These are phyloP conservation scores for Neodiprion lecontei DNA, from an alignment of 1,140 invertebrate species.

Conservation along the genomic window DNA sequence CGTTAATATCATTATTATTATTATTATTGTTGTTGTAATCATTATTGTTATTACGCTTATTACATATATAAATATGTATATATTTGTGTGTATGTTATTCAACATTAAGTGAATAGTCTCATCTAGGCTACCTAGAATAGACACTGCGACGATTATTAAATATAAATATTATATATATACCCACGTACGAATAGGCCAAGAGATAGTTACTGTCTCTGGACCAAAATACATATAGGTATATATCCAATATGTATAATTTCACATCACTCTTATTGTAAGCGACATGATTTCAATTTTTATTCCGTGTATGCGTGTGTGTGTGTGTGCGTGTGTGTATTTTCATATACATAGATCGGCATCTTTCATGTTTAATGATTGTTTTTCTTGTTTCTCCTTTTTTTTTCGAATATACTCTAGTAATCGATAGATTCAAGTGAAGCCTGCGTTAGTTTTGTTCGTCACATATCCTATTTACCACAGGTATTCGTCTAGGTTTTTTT, in stretches of 20 bases:
- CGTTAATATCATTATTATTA: neutral
- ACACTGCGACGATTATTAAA: slow-evolving; percentile 32
- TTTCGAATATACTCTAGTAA: neutral
- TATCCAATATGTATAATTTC: neutral
- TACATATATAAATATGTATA: no score
- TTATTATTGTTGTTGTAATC: neutral
- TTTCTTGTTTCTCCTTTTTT: neutral
- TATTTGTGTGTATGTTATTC: slow-evolving; percentile 55
- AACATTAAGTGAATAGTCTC: slow-evolving; percentile 44
- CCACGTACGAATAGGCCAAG: neutral
- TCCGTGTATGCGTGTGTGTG: no score
- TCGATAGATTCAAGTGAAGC: no score
- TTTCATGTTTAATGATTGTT: neutral
- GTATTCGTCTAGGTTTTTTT: no score
- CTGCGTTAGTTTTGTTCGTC: no score
- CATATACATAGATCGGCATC: neutral
- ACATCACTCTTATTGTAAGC: neutral
- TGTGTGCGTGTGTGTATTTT: neutral
- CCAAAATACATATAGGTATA: neutral
- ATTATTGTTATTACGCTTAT: no score
- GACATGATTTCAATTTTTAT: neutral
- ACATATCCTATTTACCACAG: no score
- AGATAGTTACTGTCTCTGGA: slow-evolving; percentile 1
- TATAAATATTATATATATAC: neutral
- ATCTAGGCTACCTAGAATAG: slow-evolving; percentile 20